phyloP scores from a whole-genome alignment of 2,888 invertebrate genomes.

The Nipponacmea schrenckii region DNA sequence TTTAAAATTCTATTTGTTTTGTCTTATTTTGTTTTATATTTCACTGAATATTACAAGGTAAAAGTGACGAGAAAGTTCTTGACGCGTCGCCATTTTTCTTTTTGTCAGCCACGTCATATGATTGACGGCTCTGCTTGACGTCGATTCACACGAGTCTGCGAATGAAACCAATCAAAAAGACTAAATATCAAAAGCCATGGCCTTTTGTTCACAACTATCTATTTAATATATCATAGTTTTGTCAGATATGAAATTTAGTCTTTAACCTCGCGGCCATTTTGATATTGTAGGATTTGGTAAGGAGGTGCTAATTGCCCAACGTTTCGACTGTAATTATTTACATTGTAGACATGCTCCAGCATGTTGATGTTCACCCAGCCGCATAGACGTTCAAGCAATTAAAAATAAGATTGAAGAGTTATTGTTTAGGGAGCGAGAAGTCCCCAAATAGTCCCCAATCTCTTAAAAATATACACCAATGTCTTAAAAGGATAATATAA shows the following conservation, averaged over 20 bases:
- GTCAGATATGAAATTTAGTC: background rate
- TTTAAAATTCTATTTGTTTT: no score
- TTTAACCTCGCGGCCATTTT: background rate
- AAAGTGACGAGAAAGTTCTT: background rate
- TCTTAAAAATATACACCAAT: no score
- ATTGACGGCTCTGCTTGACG: background rate
- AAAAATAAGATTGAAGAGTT: no score
- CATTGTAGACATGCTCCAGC: no score
- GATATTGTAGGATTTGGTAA: background rate
- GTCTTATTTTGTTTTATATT: background rate
- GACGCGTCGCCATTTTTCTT: background rate
- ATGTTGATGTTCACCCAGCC: no score
- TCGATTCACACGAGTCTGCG: background rate
- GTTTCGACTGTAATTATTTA: no score
- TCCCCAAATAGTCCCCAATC: no score
- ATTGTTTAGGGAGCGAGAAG: no score
- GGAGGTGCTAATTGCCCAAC: no score
- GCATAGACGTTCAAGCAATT: no score
- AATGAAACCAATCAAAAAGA: background rate
- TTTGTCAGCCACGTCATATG: background rate
- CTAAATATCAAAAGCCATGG: background rate
- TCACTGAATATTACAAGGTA: background rate
- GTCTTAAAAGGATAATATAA: no score
- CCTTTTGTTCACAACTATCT: background rate
- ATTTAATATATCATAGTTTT: background rate